Conservation (phyloP, 2,113 vertebrate genomes). For the Cranoglanis bouderius region DNA sequence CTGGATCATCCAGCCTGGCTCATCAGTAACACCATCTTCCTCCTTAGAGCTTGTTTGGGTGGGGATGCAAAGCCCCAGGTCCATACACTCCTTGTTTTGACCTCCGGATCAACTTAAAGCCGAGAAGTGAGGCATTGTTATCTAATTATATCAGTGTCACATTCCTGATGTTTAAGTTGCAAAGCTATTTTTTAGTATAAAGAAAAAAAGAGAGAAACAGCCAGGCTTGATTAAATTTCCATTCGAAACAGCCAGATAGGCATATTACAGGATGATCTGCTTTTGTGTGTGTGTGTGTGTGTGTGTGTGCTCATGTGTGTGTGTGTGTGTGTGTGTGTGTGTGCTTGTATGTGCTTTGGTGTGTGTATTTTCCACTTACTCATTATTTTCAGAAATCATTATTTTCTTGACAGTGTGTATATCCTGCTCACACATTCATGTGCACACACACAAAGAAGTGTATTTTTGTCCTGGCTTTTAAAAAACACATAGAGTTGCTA, state of each 20-base stretch:
- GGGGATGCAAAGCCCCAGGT: background rate
- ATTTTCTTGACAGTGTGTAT: slow-evolving; percentile 27
- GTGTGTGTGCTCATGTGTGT: no score
- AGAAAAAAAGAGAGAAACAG: background rate
- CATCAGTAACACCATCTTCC: slow-evolving; percentile 12
- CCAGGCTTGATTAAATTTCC: background rate
- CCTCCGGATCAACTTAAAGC: background rate
- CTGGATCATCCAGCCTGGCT: background rate
- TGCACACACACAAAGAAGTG: background rate
- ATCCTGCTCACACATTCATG: background rate
- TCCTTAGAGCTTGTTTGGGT: background rate
- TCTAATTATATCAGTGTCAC: background rate
- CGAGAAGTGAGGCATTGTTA: background rate
- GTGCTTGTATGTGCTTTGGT: background rate
- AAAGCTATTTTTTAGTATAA: background rate
- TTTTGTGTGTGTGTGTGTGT: no score
- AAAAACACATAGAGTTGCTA: slow-evolving; percentile 17
- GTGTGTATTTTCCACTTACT: slow-evolving; percentile 38
- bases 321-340: no score
- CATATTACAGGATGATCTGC: background rate
- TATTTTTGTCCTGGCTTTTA: slow-evolving; percentile 22
- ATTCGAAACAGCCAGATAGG: background rate
- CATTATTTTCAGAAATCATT: slow-evolving; percentile 44
- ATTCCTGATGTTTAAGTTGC: background rate
- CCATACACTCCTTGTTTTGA: background rate